Conservation (phyloP, 2,113 vertebrate genomes). For the Brachypteracias leptosomus region DNA sequence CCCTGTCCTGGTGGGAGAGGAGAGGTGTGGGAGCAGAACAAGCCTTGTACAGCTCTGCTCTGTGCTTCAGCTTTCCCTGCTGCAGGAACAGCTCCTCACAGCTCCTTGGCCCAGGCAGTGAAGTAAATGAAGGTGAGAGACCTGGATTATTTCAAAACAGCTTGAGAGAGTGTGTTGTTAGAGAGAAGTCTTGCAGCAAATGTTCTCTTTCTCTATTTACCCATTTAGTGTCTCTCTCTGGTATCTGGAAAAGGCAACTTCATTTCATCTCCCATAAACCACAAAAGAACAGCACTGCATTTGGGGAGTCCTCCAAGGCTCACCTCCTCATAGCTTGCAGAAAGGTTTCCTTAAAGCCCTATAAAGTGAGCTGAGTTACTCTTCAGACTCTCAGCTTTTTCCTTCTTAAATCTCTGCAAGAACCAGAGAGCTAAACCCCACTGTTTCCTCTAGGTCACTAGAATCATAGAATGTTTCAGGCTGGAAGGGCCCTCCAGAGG, state of each 20-base stretch:
- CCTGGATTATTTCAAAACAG: not conserved
- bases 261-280: not conserved
- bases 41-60: not conserved
- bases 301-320: not conserved
- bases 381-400: not conserved
- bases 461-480: no score
- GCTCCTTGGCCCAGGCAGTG: not conserved
- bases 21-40: not conserved
- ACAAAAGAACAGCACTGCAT: not conserved
- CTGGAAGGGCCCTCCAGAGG: no score
- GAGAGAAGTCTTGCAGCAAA: not conserved
- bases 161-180: not conserved
- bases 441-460: no score
- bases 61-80: not conserved
- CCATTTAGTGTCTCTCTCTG: not conserved
- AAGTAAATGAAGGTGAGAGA: not conserved
- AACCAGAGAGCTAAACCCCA: no score
- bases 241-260: not conserved
- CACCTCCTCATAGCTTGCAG: not conserved
- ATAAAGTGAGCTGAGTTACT: not conserved
- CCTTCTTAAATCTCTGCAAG: not conserved
- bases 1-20: not conserved
- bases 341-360: not conserved
- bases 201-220: not conserved
- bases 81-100: not conserved